Conservation (phyloP, 2,888 invertebrate genomes). For the Lasioglossum figueresi region DNA sequence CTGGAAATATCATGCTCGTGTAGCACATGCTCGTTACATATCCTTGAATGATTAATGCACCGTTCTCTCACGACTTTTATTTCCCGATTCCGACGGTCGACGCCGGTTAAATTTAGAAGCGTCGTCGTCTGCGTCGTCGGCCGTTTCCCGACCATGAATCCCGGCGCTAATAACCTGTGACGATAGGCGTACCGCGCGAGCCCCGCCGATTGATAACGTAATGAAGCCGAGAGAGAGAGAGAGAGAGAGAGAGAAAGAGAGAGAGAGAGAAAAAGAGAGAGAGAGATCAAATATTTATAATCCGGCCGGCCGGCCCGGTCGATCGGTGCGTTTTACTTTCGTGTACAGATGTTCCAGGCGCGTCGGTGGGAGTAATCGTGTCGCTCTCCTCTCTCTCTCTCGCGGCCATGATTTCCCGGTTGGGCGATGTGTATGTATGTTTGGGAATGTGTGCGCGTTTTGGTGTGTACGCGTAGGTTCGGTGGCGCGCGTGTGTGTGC, state of each 20-base stretch:
- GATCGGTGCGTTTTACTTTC: slow-evolving; percentile 54
- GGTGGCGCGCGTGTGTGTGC: neutral
- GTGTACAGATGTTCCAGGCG: slow-evolving; percentile 54
- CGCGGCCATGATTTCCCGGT: slow-evolving; percentile 6
- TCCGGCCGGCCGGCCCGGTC: slow-evolving; percentile 28
- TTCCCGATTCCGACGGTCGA: neutral
- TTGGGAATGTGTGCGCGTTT: slow-evolving; percentile 5
- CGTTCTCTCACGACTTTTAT: neutral
- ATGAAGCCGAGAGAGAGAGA: no score
- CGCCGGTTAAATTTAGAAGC: slow-evolving; percentile 8
- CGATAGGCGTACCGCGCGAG: slow-evolving; percentile 25
- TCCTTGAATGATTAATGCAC: slow-evolving; percentile 28
- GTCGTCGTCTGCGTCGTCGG: neutral
- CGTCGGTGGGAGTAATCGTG: slow-evolving; percentile 44
- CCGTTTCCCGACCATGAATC: neutral
- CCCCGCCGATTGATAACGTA: slow-evolving; percentile 46
- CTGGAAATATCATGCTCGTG: slow-evolving; percentile 38
- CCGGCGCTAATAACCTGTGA: slow-evolving; percentile 41
- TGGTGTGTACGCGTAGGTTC: neutral
- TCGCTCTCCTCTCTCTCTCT: slow-evolving; percentile 15
- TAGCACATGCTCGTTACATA: slow-evolving; percentile 32
- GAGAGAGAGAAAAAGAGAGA: no score
- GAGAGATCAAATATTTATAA: slow-evolving; percentile 60
- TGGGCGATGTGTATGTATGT: neutral
- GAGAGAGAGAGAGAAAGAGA: no score